phyloP scores from a whole-genome alignment of 1,140 invertebrate genomes.

The Manduca sexta region DNA sequence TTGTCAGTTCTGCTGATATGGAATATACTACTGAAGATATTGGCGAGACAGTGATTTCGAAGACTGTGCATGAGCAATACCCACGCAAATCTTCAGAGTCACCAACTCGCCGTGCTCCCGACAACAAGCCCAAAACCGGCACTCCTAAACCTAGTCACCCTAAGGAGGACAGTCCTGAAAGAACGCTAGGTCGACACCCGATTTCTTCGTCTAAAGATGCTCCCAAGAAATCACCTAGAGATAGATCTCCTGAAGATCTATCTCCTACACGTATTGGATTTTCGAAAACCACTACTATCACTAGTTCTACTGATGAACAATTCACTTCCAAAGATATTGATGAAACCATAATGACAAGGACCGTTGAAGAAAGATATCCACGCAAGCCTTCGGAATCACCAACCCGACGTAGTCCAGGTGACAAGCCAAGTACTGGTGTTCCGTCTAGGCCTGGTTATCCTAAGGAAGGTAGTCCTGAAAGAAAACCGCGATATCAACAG shows the following conservation, averaged over 20 bases:
- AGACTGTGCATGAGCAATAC: neutral
- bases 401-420: too few relatives aligned
- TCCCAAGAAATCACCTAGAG: neutral
- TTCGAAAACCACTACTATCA: slow-evolving; percentile 4
- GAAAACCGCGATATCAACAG: neutral
- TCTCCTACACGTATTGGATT: neutral
- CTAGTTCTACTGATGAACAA: neutral
- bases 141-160: slow-evolving; percentile 4
- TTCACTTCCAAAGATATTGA: too few relatives aligned
- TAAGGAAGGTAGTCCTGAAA: neutral
- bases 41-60: neutral
- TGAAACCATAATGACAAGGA: too few relatives aligned
- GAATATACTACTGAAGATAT: slow-evolving; percentile 9
- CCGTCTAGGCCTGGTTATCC: slow-evolving; percentile 2
- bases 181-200: neutral
- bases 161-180: neutral
- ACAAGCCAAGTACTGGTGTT: too few relatives aligned
- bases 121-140: neutral
- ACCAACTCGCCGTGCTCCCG: neutral
- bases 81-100: neutral
- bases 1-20: slow-evolving; percentile 2
- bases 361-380: too few relatives aligned
- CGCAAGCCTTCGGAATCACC: too few relatives aligned
- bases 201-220: neutral
- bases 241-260: neutral